These are phyloP conservation scores for Melinopterus prodromus DNA, from an alignment of 2,888 invertebrate species.

Conservation along the genomic window DNA sequence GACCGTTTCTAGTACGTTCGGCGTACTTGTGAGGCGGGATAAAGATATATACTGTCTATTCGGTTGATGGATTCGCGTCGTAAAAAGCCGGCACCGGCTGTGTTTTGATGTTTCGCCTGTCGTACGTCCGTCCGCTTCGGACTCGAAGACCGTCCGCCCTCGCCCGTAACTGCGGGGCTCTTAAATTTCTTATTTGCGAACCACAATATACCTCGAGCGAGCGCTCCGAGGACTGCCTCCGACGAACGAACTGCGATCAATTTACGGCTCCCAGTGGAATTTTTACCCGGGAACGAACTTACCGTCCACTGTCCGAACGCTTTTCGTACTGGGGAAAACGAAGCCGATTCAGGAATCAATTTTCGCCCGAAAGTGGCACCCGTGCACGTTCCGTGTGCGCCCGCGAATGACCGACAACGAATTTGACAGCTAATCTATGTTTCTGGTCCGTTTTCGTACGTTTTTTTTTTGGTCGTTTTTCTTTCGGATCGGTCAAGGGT, in stretches of 20 bases:
- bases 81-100: background rate
- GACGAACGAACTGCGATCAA: conserved; percentile 24
- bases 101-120: conserved; percentile 5
- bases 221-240: background rate
- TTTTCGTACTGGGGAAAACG: conserved; percentile 23
- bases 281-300: conserved; percentile 30
- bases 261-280: conserved; percentile 27
- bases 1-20: background rate
- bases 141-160: background rate
- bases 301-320: background rate
- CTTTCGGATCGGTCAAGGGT: too few species aligned
- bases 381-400: background rate
- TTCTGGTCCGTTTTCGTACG: background rate
- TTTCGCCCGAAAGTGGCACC: conserved; percentile 21
- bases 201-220: conserved; percentile 10
- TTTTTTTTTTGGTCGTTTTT: background rate
- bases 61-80: background rate
- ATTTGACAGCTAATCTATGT: background rate
- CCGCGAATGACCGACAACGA: background rate
- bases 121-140: background rate
- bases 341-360: conserved; percentile 32
- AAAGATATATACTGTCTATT: conserved; percentile 4
- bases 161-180: background rate
- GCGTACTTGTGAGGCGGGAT: background rate
- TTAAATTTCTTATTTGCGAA: conserved; percentile 25